Evolutionary conservation across 2,113 vertebrate genomes (phyloP).

Genomic region (Chrysemys picta): DNA sequence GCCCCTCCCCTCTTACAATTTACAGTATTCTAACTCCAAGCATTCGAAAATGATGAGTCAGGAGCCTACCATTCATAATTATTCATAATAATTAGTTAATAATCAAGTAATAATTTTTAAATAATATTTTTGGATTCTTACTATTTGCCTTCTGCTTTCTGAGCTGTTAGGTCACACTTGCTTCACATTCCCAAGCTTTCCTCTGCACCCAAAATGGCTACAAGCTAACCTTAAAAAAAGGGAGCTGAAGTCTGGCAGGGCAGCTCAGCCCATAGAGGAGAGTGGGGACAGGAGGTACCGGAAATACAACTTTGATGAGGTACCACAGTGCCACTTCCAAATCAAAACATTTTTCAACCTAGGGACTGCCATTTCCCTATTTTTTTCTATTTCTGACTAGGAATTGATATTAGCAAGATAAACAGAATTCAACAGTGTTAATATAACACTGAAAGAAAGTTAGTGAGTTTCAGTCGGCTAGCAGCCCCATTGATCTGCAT

Average conservation of each 20-base stretch:
- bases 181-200: neutral
- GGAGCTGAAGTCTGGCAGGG: neutral
- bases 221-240: neutral
- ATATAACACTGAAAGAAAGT: slow-evolving; percentile 23
- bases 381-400: neutral
- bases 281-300: neutral
- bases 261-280: neutral
- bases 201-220: neutral
- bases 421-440: neutral
- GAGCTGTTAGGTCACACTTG: neutral
- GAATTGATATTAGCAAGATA: neutral
- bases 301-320: neutral
- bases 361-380: neutral
- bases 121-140: neutral
- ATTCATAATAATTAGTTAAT: neutral
- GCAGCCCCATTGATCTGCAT: slow-evolving; percentile 38
- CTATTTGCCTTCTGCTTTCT: neutral
- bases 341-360: neutral
- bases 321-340: neutral
- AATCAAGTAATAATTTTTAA: neutral
- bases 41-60: neutral
- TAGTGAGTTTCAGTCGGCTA: neutral
- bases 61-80: neutral
- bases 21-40: neutral
- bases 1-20: neutral